Base-by-base conservation (phyloP, 2,113 vertebrate genomes). In the Catagonus wagneri region DNA sequence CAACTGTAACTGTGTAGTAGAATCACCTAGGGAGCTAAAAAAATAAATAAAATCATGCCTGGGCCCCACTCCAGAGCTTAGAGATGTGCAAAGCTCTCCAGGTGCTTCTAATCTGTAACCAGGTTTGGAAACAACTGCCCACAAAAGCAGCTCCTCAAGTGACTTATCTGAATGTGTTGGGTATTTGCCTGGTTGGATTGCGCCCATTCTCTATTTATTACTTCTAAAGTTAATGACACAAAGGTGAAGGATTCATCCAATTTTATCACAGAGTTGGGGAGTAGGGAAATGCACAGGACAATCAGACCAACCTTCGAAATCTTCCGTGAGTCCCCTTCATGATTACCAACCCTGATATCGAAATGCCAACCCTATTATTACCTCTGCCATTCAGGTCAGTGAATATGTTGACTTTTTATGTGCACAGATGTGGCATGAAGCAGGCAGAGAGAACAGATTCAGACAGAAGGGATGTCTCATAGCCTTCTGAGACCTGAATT, bases 401-500 rank as follows among this genome's bases (percentile, higher is more conserved):
- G 66, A 76, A 4, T 74, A 54, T 20, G 44, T 54, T 84, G 58
- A 44, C 13, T 15, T 92, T 94, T 89, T 66, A 91, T 90, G 92
- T 34, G 71, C 0, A 0, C 94, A 97, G 97, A 78, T 39, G 61
- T 74, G 65, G 56, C n/a, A 29, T 60, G 71, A 78, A 87, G 90
- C 0, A 22, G 84, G 72, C 69, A 68, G 93, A 93, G 61, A 83
- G n/a, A 89, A 78, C 17, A 84, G 34, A 94, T 74, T 61, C 50
- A 63, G 34, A 20, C n/a, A 76, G 56, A 84, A 95, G 84, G 56
- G 58, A 69, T 32, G 36, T 17, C 79, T 97, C 68, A 54, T 39
- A 75, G 74, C 29, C 94, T 94, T 95, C 90, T 90, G 94, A 93
- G 95, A 96, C 81, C 23, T 71, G 12, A 25, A 60, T 95, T 86